Conservation (phyloP, 2,888 invertebrate genomes). For the Catocala sponsa region DNA sequence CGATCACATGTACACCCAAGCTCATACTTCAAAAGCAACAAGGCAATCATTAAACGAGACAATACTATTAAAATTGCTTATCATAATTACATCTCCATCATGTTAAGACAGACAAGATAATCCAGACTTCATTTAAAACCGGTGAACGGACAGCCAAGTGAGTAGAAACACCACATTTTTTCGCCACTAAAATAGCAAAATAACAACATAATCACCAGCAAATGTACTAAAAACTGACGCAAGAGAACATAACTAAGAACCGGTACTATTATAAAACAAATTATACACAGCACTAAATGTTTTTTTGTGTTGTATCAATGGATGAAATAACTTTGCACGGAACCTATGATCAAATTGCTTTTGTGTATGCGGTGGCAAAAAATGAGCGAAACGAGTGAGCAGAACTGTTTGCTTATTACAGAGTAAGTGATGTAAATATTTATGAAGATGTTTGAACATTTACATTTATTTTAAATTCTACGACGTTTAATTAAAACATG, state of each 20-base stretch:
- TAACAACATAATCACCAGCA: constrained; percentile 27
- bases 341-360: constrained; percentile 49
- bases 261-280: constrained; percentile 18
- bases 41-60: too few species aligned
- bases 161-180: constrained; percentile 3
- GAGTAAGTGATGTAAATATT: background rate
- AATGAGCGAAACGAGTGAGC: background rate
- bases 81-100: too few species aligned
- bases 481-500: too few species aligned
- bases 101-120: too few species aligned
- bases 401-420: background rate
- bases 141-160: background rate
- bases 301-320: constrained; percentile 30
- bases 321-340: constrained; percentile 10
- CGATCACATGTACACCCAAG: too few species aligned
- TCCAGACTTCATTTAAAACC: background rate
- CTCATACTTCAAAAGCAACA: too few species aligned
- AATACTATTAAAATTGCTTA: too few species aligned
- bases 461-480: background rate
- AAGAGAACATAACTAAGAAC: constrained; percentile 10
- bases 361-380: constrained; percentile 46
- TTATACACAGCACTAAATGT: constrained; percentile 20
- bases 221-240: constrained; percentile 14
- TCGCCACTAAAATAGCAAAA: background rate
- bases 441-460: constrained; percentile 1